Percentiles rank a stretch among this genome's conserved stretches.
Evolutionary conservation across 2,888 invertebrate genomes (phyloP).

Genomic region (Sicus ferrugineus): DNA sequence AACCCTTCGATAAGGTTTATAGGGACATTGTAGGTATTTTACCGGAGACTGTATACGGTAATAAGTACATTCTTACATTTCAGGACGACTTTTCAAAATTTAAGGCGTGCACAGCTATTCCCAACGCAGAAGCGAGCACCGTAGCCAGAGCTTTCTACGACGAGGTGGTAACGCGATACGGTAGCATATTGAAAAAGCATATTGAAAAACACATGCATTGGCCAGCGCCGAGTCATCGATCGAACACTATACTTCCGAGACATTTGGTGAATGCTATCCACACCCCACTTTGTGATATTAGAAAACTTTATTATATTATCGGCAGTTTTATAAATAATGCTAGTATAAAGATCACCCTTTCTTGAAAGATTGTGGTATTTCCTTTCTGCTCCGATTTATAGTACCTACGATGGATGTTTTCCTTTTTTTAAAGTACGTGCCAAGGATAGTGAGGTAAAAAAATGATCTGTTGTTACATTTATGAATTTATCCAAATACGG

Average conservation of each 20-base stretch:
- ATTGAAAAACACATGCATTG: conserved; percentile 14
- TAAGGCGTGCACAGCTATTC: too few relatives aligned
- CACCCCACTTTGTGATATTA: conserved; percentile 8
- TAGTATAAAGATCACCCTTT: conserved; percentile 1
- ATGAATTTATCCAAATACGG: conserved; percentile 2
- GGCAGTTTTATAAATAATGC: conserved; percentile 1
- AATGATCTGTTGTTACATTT: conserved; percentile 10
- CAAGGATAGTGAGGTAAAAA: conserved; percentile 6
- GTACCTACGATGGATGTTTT: conserved; percentile 8
- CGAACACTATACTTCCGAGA: too few relatives aligned
- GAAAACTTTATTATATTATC: not conserved
- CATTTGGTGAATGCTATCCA: conserved; percentile 3
- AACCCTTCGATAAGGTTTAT: too few relatives aligned
- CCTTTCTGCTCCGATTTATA: conserved; percentile 1
- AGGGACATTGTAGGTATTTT: too few relatives aligned
- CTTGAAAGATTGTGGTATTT: conserved; percentile 9
- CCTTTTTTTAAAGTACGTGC: not conserved
- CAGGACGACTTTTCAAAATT: too few relatives aligned
- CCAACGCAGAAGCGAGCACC: too few relatives aligned
- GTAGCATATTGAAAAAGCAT: too few relatives aligned
- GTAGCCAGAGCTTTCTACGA: too few relatives aligned
- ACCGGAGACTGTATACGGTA: too few relatives aligned
- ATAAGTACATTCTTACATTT: too few relatives aligned
- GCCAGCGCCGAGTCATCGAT: too few relatives aligned
- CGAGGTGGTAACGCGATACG: too few relatives aligned